phyloP scores from a whole-genome alignment of 2,888 invertebrate genomes.

The Athalia circularis region DNA sequence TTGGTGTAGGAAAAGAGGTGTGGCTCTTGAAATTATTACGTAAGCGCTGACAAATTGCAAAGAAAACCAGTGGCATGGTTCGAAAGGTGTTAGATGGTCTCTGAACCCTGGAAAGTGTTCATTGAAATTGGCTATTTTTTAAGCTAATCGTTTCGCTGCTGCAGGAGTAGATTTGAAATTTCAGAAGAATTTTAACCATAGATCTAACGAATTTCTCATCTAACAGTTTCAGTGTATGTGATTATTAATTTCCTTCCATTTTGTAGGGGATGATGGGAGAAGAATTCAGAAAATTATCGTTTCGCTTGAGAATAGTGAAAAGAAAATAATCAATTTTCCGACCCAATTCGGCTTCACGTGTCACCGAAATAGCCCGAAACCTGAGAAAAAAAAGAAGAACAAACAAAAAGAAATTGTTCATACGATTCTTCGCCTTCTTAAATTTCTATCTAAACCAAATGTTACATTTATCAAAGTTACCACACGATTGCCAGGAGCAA shows the following conservation, averaged over 20 bases:
- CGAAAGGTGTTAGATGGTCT: slow-evolving; percentile 32
- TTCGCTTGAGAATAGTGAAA: not conserved
- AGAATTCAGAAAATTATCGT: not conserved
- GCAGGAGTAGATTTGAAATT: not conserved
- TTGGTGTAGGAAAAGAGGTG: slow-evolving; percentile 31
- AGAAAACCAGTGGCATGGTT: slow-evolving; percentile 45
- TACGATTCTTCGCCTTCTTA: too few relatives aligned
- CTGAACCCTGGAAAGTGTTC: slow-evolving; percentile 20
- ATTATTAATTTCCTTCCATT: slow-evolving; percentile 8
- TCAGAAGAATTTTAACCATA: not conserved
- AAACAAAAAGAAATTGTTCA: not conserved
- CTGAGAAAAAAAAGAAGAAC: not conserved
- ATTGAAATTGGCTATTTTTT: slow-evolving; percentile 19
- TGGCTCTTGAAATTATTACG: slow-evolving; percentile 38
- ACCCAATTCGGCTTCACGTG: not conserved
- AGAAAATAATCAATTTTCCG: too few relatives aligned
- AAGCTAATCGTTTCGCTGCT: not conserved
- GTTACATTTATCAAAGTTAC: slow-evolving; percentile 18
- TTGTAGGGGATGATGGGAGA: too few relatives aligned
- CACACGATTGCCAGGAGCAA: slow-evolving; percentile 34
- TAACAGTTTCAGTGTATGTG: too few relatives aligned
- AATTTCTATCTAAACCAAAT: too few relatives aligned
- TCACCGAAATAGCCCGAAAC: not conserved
- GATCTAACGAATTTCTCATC: too few relatives aligned
- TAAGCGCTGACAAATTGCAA: slow-evolving; percentile 44